Evolutionary conservation across 2,113 vertebrate species (phyloP), one percentile per base, ranked within the genome.

Genomic region (Entelurus aequoreus): DNA sequence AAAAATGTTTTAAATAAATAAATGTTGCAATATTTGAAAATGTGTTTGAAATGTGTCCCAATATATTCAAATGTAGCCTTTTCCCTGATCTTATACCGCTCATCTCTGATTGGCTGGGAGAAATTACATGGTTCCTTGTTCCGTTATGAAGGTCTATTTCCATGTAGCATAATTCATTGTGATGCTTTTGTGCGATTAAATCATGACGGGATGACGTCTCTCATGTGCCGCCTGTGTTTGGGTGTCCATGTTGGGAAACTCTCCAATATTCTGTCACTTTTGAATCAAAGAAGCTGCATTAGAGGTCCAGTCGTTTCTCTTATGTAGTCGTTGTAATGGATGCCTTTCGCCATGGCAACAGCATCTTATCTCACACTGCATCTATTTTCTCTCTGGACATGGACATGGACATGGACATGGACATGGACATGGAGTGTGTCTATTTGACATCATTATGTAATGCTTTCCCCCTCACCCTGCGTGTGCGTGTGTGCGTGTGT

Each of bases 381-480:
- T 28, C 28, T 28, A 28, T 28, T 3, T 19, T 28, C 28, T 28
- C 28, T 28, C 28, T 28, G 2, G 28, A 28, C 28, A 28, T 28
- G 28, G 28, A 28, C 28, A 28, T 28, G 28, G 28, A 28, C 28
- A 28, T 28, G 28, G 28, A 28, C 28, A 28, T 28, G 28, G 28
- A 28, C 28, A 28, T 28, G 28, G 28, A 28, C 28, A 28, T 37
- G 63, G 49, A 60, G 60, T 44, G 69, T 52, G 62, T 63, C 62
- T 63, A 65, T 77, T 76, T 78, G 65, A 67, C 62, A n/a, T 72
- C 7, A 28, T 84, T 76, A 64, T 66, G 49, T 72, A 75, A 84
- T 38, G n/a, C 4, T 71, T 65, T 68, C 42, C 40, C 28, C 28
- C 3, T 28, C 28, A 4, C 28, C 28, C 3, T 28, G 28, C 4